phyloP scores from a whole-genome alignment of 2,888 invertebrate genomes.

The Plagodis pulveraria region DNA sequence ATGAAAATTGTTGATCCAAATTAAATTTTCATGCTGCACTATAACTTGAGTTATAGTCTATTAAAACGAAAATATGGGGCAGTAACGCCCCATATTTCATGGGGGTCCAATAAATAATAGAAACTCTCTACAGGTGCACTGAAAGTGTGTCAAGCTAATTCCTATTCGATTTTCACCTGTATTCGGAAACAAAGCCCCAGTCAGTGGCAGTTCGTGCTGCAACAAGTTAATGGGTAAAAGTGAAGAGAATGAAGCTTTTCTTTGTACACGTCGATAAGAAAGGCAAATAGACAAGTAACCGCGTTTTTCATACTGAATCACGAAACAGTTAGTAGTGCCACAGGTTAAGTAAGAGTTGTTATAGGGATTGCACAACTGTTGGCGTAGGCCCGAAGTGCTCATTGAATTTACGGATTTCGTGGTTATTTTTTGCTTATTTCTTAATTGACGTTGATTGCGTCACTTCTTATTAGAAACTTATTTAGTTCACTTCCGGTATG shows the following conservation, averaged over 20 bases:
- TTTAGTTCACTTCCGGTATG: slow-evolving; percentile 16
- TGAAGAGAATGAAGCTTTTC: slow-evolving; percentile 76
- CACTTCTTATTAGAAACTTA: slow-evolving; percentile 49
- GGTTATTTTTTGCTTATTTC: slow-evolving; percentile 36
- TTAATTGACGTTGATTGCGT: slow-evolving; percentile 37
- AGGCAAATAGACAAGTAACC: slow-evolving; percentile 68
- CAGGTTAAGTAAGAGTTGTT: slow-evolving; percentile 27
- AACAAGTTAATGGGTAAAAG: slow-evolving; percentile 80
- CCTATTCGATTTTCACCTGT: slow-evolving; percentile 71
- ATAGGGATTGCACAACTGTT: slow-evolving; percentile 50
- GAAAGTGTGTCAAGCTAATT: slow-evolving; percentile 64
- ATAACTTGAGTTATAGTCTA: slow-evolving; percentile 9
- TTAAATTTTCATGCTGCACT: slow-evolving; percentile 16
- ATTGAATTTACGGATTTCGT: slow-evolving; percentile 45
- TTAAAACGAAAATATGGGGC: slow-evolving; percentile 4
- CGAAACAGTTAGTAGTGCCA: slow-evolving; percentile 25
- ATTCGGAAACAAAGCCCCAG: slow-evolving; percentile 73
- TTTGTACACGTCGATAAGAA: slow-evolving; percentile 65
- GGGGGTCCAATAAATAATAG: not conserved
- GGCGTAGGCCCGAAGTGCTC: slow-evolving; percentile 31
- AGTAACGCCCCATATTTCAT: not conserved
- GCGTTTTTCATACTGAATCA: slow-evolving; percentile 61
- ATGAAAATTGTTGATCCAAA: slow-evolving; percentile 1
- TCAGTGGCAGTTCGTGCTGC: slow-evolving; percentile 58
- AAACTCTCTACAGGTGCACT: slow-evolving; percentile 31